Evolutionary conservation across 2,113 vertebrate genomes (phyloP), one percentile per base, ranked within the genome.

Genomic region (Xiphophorus couchianus): DNA sequence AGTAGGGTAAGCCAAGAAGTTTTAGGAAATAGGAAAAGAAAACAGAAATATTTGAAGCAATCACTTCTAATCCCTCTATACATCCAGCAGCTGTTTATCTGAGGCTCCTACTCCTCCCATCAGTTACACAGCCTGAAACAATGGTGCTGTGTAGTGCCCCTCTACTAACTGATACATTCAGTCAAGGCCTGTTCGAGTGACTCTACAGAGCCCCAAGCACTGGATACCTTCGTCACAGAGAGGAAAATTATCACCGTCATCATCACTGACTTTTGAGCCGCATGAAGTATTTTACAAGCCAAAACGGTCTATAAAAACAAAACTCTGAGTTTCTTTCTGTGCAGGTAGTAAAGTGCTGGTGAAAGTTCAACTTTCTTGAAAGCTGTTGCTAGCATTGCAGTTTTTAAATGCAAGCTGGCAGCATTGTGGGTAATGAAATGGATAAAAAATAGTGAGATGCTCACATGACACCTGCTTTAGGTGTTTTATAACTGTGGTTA

Each of bases 211-310:
- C 71, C 69, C 8, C 54, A 65, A 48, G n/a, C 28, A 17, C 62
- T 60, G 60, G 51, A 62, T 33, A 63, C 28, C 73, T 71, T 76
- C 28, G 25, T 31, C 11, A 7, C 19, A 3, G 35, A 31, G 44
- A 33, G 65, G 51, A 22, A 69, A 42, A 39, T n/a, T 1, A 66
- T 71, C 28, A 27, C 33, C n/a, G 63, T 33, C 3, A 3, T 78
- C 58, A n/a, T 28, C 4, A 22, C 29, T 78, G 89, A 90, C 89
- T 90, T 92, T 86, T 87, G 85, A 87, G 64, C 83, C 83, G 48
- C 82, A 86, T 83, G 71, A 89, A 83, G 76, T 25, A 3, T 84
- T 90, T 91, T 85, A 90, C 51, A 42, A 84, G 83, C 60, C 31
- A 13, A 28, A 17, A 33, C 42, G 62, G 60, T 74, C 35, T 73